Conservation (phyloP, 92 coral and sea anemone species). For the Epizoanthus rinbou region DNA sequence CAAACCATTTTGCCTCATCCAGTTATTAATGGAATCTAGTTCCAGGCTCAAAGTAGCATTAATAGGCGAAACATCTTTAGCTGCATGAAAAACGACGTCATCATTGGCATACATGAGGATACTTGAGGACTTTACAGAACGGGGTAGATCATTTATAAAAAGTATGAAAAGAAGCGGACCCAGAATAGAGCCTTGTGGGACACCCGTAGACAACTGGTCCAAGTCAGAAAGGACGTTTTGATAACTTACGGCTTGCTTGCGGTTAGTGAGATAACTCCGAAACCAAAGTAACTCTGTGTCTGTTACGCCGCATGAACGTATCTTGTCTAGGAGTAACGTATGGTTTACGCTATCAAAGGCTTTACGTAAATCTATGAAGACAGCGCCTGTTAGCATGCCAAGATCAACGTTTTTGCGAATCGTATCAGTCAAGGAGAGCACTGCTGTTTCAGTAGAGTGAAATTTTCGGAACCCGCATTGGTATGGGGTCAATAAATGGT, state of each 20-base stretch:
- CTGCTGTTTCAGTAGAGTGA: constrained; percentile 19
- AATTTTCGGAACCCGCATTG: constrained; percentile 35
- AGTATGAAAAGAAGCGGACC: constrained; percentile 48
- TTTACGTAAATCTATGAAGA: constrained; percentile 31
- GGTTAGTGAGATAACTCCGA: constrained; percentile 1
- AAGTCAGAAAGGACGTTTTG: constrained; percentile 37
- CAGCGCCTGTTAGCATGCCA: constrained; percentile 36
- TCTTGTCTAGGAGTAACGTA: constrained; percentile 27
- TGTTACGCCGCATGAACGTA: constrained; percentile 10
- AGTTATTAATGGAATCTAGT: not conserved
- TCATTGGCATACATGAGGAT: constrained; percentile 45
- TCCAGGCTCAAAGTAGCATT: constrained; percentile 22
- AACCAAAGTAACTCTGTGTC: constrained; percentile 32
- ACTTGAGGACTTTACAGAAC: constrained; percentile 18
- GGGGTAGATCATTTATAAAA: constrained; percentile 41
- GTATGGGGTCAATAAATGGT: constrained; percentile 27
- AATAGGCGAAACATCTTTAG: constrained; percentile 29
- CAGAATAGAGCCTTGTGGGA: constrained; percentile 43
- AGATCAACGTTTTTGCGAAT: constrained; percentile 36
- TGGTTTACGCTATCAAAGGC: constrained; percentile 47
- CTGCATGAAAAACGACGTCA: constrained; percentile 47
- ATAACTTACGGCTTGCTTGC: constrained; percentile 32
- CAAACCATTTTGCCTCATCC: constrained; percentile 42
- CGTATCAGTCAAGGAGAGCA: not conserved
- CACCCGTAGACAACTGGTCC: constrained; percentile 35